Base-by-base conservation (phyloP, 2,888 invertebrate species). In the Latrodectus elegans region DNA sequence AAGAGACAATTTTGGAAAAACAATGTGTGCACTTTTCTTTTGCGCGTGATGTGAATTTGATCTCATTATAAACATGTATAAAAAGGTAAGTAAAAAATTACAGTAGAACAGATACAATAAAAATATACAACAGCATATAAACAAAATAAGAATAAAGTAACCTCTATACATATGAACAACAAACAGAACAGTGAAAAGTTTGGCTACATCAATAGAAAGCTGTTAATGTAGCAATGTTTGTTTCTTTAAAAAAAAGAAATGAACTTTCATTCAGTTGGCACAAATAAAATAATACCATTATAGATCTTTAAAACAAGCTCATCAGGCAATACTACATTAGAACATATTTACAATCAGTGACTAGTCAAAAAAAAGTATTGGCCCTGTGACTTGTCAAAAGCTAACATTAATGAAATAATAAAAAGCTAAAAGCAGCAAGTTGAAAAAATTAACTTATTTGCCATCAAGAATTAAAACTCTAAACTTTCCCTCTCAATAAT, bases 291-390 rank as follows among this genome's bases (percentile, higher is more conserved):
- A 88, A 88, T 88, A 84, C 84, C 88, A 65, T 88, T 79, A 60
- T 76, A 67, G 75, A 84, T 79, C 71, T 67, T 64, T 51, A 84
- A 79, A 74, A 83, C 81, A 82, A 84, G 79, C 84, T 84, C 83
- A 79, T 84, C 88, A 79, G 83, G 88, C 88, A 84, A 84, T 80
- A 88, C 88, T 88, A 88, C 79, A 84, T 68, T 71, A 81, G 75
- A 88, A 88, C 75, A 84, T 88, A 88, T 88, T 79, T 88, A 88
- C 88, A 88, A 88, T 83, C 88, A 84, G 83, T 88, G 88, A 88
- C 88, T 88, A 88, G 88, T 84, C 71, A 79, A 80, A 60, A 60
- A 60, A 88, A 88, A 88, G 84, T 88, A 88, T 88, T 84, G 83
- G 88, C 83, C 84, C 84, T 84, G 84, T 84, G 79, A 80, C 77